These are phyloP conservation scores for Trichomycterus rosablanca DNA, from an alignment of 2,113 vertebrate genomes.

Conservation along the genomic window DNA sequence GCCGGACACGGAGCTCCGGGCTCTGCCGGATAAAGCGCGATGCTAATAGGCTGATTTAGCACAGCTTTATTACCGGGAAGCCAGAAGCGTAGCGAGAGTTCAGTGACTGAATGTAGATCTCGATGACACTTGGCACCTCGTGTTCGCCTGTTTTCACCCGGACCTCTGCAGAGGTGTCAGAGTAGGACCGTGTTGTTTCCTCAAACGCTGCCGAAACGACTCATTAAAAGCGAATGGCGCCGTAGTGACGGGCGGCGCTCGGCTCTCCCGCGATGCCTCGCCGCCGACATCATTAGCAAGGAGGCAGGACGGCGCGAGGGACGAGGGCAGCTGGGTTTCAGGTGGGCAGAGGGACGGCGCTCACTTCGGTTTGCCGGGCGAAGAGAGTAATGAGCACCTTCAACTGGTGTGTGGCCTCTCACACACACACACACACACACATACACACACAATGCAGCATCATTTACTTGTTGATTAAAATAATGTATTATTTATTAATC, in stretches of 20 bases:
- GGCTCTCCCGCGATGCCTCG: conserved; percentile 31
- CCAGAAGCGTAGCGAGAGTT: too few species aligned
- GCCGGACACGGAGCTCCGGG: background rate
- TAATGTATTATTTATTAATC: too few species aligned
- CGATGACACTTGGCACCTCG: conserved; percentile 37
- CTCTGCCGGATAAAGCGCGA: background rate
- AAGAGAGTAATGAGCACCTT: conserved; percentile 43
- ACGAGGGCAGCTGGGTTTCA: conserved; percentile 37
- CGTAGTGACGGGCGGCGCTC: conserved; percentile 29
- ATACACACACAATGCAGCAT: conserved; percentile 3
- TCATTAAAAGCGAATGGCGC: conserved; percentile 49
- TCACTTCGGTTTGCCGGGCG: conserved; percentile 30
- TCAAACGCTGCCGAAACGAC: conserved; percentile 41
- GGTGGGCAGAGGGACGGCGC: conserved; percentile 28
- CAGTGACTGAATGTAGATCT: conserved; percentile 36
- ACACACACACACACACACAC: conserved; percentile 12
- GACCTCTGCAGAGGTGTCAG: conserved; percentile 41
- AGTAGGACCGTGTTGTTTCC: conserved; percentile 28
- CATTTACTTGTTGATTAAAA: background rate
- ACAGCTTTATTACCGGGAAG: conserved; percentile 27
- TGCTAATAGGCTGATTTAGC: conserved; percentile 19
- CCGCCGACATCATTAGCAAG: conserved; percentile 37
- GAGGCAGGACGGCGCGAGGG: conserved; percentile 43
- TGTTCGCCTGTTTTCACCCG: conserved; percentile 42
- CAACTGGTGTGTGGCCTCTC: conserved; percentile 23